These are phyloP conservation scores for Limonius californicus DNA, from an alignment of 1,140 invertebrate genomes.

Conservation along the genomic window DNA sequence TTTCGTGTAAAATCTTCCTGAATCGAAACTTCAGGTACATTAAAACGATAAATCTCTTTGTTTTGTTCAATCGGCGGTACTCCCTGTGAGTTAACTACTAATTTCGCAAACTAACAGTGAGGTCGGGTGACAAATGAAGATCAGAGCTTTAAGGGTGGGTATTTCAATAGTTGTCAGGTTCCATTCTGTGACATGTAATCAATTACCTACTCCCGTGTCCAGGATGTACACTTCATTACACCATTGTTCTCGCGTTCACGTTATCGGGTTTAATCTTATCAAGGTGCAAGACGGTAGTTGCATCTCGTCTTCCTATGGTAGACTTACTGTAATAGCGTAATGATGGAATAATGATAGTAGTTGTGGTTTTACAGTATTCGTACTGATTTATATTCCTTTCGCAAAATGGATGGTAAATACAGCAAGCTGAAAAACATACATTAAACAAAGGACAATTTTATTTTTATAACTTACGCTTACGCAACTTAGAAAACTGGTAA, in stretches of 20 bases:
- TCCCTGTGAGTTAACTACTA: not conserved
- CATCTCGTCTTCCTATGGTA: no score
- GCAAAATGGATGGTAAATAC: no score
- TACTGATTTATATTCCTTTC: no score
- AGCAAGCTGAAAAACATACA: no score
- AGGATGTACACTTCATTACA: slow-evolving; percentile 11
- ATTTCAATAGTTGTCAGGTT: slow-evolving; percentile 12
- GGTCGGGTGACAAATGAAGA: slow-evolving; percentile 12
- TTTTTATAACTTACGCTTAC: no score
- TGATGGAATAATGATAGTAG: no score
- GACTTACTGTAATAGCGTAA: no score
- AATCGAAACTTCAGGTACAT: slow-evolving; percentile 13
- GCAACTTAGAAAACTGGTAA: no score
- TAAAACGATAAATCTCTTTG: slow-evolving; percentile 14
- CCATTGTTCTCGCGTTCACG: slow-evolving; percentile 5
- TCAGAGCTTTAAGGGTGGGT: not conserved
- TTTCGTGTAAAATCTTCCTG: slow-evolving; percentile 6
- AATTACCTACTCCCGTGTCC: slow-evolving; percentile 1
- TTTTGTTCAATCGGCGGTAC: slow-evolving; percentile 3
- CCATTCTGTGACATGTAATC: slow-evolving; percentile 13
- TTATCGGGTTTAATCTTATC: not conserved
- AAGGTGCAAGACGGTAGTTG: no score
- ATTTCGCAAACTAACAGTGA: slow-evolving; percentile 7
- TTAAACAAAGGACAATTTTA: no score
- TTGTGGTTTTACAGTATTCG: no score